Evolutionary conservation across 2,113 vertebrate species (phyloP).

Genomic region (Dromaius novaehollandiae): DNA sequence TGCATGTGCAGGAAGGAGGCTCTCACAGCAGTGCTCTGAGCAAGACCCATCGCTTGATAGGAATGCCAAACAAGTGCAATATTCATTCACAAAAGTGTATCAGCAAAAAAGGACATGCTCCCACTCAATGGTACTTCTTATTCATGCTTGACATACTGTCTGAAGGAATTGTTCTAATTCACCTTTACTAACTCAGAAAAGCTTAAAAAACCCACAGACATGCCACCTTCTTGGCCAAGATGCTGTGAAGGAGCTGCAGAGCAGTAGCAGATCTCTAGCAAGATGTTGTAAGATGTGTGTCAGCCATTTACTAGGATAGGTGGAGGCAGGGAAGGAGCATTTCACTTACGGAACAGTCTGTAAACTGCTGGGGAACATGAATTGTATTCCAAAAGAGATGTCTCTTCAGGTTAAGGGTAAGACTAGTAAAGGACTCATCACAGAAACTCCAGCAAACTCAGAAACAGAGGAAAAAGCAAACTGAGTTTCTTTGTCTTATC

Average conservation of each 20-base stretch:
- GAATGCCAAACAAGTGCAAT: accelerated
- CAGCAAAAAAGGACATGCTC: neutral
- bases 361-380: neutral
- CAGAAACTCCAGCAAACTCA: neutral
- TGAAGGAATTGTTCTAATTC: neutral
- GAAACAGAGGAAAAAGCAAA: neutral
- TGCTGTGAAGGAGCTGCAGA: neutral
- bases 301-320: neutral
- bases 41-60: neutral
- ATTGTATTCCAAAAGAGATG: neutral
- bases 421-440: neutral
- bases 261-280: neutral
- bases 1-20: neutral
- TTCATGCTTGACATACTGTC: neutral
- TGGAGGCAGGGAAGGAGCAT: neutral
- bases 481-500: neutral
- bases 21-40: accelerated
- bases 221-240: neutral
- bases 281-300: neutral
- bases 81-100: neutral
- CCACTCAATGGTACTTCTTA: neutral
- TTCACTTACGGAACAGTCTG: neutral
- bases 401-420: neutral
- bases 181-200: neutral
- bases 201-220: neutral